A percentile compares a stretch with the other conserved stretches of the same genome.
phyloP scores from a whole-genome alignment of 2,113 vertebrate species.

The Corydoras maculifer region DNA sequence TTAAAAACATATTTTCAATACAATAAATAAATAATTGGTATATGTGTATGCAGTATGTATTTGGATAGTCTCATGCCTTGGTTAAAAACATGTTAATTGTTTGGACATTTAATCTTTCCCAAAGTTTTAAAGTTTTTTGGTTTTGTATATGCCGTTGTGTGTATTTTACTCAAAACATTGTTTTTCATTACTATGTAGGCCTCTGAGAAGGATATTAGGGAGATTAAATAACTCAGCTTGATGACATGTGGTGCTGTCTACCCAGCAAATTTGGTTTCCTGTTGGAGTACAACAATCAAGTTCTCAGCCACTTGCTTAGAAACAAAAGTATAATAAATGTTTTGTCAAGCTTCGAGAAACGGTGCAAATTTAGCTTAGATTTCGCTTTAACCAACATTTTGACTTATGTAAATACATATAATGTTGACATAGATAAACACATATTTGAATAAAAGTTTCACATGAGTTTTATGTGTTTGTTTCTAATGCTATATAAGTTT shows the following conservation, averaged over 20 bases:
- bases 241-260: constrained; percentile 47
- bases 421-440: constrained; percentile 58
- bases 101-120: no score
- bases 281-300: constrained; percentile 34
- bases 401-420: constrained; percentile 60
- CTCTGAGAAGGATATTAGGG: constrained; percentile 4
- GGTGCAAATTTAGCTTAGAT: constrained; percentile 4
- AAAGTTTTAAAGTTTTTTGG: no score
- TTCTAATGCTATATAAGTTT: constrained; percentile 57
- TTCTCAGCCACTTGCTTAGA: constrained; percentile 55
- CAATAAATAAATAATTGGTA: no score
- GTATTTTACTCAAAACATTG: no score
- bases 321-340: constrained; percentile 50
- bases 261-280: constrained; percentile 44
- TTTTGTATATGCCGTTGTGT: no score
- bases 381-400: no score
- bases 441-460: constrained; percentile 30
- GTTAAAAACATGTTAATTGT: no score
- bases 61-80: no score
- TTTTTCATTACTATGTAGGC: no score
- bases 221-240: constrained; percentile 17
- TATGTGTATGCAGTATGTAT: no score
- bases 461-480: constrained; percentile 45
- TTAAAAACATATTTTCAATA: no score
- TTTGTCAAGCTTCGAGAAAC: constrained; percentile 55